phyloP scores from a whole-genome alignment of 2,797 vertebrate species.

The Rhynchotus rufescens region DNA sequence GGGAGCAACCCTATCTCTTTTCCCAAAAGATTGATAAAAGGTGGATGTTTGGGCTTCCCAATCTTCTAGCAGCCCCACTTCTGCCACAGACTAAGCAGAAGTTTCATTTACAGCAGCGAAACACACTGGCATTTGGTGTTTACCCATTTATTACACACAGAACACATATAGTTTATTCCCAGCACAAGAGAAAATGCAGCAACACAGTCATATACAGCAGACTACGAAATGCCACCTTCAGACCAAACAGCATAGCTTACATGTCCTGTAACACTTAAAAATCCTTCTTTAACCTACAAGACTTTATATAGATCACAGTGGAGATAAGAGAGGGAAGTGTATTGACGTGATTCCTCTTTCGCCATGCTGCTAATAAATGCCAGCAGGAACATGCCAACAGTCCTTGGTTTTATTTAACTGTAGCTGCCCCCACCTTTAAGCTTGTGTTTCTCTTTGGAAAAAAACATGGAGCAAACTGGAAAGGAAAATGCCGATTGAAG shows the following conservation, averaged over 20 bases:
- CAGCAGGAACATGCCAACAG: too few relatives aligned
- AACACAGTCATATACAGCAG: slow-evolving; percentile 45
- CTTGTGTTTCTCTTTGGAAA: slow-evolving; percentile 65
- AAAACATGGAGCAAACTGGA: not conserved
- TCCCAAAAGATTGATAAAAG: not conserved
- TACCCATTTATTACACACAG: slow-evolving; percentile 90
- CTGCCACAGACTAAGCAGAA: not conserved
- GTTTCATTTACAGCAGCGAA: not conserved
- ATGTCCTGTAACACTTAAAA: slow-evolving; percentile 35
- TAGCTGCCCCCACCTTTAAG: not conserved
- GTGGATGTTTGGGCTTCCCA: not conserved
- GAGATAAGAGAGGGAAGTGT: slow-evolving; percentile 59
- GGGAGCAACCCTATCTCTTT: not conserved
- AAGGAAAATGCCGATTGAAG: not conserved
- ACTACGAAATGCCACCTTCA: slow-evolving; percentile 50
- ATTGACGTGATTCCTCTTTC: slow-evolving; percentile 59
- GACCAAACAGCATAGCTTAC: slow-evolving; percentile 27
- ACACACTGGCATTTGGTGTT: slow-evolving; percentile 44
- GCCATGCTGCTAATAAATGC: not conserved
- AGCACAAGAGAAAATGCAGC: slow-evolving; percentile 69
- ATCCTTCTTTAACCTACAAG: slow-evolving; percentile 61
- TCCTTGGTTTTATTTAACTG: not conserved
- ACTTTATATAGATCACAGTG: slow-evolving; percentile 84
- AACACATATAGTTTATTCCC: slow-evolving; percentile 68
- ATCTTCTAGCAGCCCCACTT: not conserved